Base-by-base conservation (phyloP, 2,113 vertebrate genomes). In the Onychostoma macrolepis region DNA sequence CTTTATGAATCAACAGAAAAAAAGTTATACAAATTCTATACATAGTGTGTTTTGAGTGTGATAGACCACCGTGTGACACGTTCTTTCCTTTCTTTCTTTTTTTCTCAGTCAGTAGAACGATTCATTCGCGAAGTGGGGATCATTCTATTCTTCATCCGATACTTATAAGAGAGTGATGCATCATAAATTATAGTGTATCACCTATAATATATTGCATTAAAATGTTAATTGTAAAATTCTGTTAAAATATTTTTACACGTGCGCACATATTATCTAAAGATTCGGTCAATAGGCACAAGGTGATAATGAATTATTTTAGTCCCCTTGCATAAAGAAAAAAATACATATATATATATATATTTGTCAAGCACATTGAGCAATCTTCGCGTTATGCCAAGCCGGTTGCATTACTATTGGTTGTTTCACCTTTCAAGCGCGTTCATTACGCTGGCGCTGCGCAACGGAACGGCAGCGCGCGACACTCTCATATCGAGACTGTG, bases 341-440 rank as follows among this genome's bases (percentile, higher is more conserved):
- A 58, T 41, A 50, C 4, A 48, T 36, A 36, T 36, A 36, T 36
- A 3, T 36, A 48, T 12, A 48, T 13, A 19, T 12, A 77, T 69
- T 58, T 72, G 67, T 53, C 38, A n/a, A 36, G 53, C 11, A 38
- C 71, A 69, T 71, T 81, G 85, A 76, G 88, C 69, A 87, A 87
- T 69, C 79, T 67, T 83, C 50, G 2, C 30, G 1, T 69, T 63
- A 58, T 74, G 85, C 76, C 69, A 83, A 72, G 17, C 61, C 82
- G 30, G 45, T 80, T 80, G 69, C 79, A 17, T n/a, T 80, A 53
- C 85, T 12, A 75, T 87, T 87, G 79, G 78, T 82, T 30, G 50
- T 63, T 81, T 75, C 28, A 24, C 38, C n/a, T 81, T 53, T 81
- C 48, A 12, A 41, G 5, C 45, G 69, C 56, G 43, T 65, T 36